Conservation (phyloP, 1,140 invertebrate species). For the Zophobas atratus region DNA sequence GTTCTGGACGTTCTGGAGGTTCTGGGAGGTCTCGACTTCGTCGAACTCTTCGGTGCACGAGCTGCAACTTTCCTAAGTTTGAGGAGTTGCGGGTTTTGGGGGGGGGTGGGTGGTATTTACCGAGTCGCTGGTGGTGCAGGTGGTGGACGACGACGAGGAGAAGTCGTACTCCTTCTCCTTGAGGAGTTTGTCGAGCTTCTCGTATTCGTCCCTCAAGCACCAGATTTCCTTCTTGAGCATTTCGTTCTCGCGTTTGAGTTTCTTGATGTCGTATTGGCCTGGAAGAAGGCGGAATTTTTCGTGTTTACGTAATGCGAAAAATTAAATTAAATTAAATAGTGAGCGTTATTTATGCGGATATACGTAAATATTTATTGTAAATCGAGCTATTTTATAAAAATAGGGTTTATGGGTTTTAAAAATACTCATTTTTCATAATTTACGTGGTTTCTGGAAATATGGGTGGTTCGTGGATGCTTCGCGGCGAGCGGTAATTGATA, state of each 20-base stretch:
- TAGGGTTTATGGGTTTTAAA: no score
- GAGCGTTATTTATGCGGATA: no score
- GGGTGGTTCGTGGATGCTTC: no score
- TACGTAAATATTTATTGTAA: no score
- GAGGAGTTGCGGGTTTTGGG: neutral
- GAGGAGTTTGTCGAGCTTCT: conserved; percentile 84
- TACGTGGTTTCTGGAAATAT: no score
- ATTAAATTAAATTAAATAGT: no score
- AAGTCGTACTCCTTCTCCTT: conserved; percentile 74
- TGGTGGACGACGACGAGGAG: conserved; percentile 68
- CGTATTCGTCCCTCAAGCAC: conserved; percentile 89
- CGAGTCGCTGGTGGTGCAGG: conserved; percentile 62
- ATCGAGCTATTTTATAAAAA: no score
- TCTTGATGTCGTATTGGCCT: conserved; percentile 92
- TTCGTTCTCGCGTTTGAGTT: conserved; percentile 89
- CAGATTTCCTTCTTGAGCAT: conserved; percentile 89
- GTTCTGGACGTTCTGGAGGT: conserved; percentile 66
- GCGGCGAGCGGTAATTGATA: no score
- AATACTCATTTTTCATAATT: no score
- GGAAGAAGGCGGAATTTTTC: conserved; percentile 44
- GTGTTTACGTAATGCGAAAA: no score
- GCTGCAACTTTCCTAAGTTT: conserved; percentile 60
- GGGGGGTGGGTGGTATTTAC: conserved; percentile 60
- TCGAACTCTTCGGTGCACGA: conserved; percentile 68
- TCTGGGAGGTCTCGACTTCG: conserved; percentile 67